A percentile compares a stretch with the other conserved stretches of the same genome.
These are phyloP conservation scores for Tragelaphus imberbis DNA, from an alignment of 2,113 vertebrate genomes.

Conservation along the genomic window DNA sequence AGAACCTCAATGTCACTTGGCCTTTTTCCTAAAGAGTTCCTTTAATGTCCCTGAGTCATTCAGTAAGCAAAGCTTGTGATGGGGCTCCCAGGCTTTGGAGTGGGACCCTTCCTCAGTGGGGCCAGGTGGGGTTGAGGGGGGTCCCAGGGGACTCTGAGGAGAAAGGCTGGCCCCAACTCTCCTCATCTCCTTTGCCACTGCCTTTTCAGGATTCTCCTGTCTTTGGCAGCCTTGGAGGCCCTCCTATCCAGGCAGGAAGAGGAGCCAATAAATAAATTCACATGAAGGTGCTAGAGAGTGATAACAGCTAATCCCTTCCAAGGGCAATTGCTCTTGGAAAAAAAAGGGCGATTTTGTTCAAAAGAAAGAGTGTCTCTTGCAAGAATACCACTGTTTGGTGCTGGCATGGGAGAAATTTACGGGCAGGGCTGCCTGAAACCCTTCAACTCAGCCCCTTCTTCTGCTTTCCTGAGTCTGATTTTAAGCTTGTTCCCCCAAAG, in stretches of 20 bases:
- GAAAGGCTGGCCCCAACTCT: background rate
- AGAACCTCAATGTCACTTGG: background rate
- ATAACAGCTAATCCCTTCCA: constrained; percentile 61
- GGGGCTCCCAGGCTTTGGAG: background rate
- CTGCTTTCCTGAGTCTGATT: background rate
- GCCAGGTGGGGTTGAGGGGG: background rate
- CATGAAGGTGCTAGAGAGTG: constrained; percentile 50
- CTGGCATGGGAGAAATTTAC: background rate
- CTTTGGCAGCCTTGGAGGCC: background rate
- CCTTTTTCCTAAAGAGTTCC: background rate
- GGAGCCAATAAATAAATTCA: constrained; percentile 54
- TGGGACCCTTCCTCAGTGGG: background rate
- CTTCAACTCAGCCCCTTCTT: background rate
- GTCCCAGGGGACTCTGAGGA: background rate
- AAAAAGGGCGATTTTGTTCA: background rate
- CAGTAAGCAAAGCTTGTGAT: background rate
- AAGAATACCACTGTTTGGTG: background rate
- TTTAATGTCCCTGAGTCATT: background rate
- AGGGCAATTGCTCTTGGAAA: constrained; percentile 47
- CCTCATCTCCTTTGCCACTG: background rate
- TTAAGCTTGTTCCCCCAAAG: background rate
- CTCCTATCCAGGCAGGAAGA: constrained; percentile 48
- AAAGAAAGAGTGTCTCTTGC: constrained; percentile 33
- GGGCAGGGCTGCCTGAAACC: background rate
- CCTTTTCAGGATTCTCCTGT: constrained; percentile 23